A percentile compares a stretch with the other conserved stretches of the same genome.
phyloP scores from a whole-genome alignment of 2,113 vertebrate species.

The Hiodon tergisus region DNA sequence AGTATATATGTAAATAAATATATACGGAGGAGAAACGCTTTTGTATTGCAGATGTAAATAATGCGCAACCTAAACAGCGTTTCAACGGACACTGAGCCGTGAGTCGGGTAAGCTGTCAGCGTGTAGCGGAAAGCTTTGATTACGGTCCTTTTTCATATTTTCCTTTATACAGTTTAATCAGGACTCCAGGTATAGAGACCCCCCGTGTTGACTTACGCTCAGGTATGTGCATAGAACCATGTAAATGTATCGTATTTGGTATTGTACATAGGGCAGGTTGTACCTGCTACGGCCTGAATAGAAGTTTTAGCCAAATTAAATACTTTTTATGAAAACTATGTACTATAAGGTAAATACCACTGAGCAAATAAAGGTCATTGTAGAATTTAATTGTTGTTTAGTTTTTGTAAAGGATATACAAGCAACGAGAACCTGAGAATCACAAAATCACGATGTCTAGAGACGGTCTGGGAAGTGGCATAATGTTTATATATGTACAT shows the following conservation, averaged over 20 bases:
- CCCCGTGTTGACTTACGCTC: slow-evolving; percentile 64
- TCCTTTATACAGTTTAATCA: slow-evolving; percentile 49
- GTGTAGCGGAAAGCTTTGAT: slow-evolving; percentile 39
- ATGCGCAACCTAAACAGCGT: slow-evolving; percentile 29
- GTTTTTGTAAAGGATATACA: slow-evolving; percentile 35
- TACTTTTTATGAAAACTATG: slow-evolving; percentile 62
- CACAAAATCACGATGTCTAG: too few relatives aligned
- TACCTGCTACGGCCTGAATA: slow-evolving; percentile 54
- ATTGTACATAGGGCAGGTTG: slow-evolving; percentile 53
- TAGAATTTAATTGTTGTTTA: slow-evolving; percentile 45
- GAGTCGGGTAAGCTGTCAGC: slow-evolving; percentile 38
- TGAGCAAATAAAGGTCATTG: slow-evolving; percentile 59
- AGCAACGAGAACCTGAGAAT: slow-evolving; percentile 19
- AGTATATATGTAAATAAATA: slow-evolving; percentile 28
- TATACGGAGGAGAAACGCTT: slow-evolving; percentile 28
- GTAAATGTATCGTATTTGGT: slow-evolving; percentile 63
- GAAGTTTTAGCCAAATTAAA: slow-evolving; percentile 57
- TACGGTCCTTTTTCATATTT: slow-evolving; percentile 46
- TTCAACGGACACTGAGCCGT: slow-evolving; percentile 31
- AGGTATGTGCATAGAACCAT: slow-evolving; percentile 73
- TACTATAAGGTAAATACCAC: slow-evolving; percentile 50
- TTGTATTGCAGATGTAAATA: slow-evolving; percentile 37
- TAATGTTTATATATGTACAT: too few relatives aligned
- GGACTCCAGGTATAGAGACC: slow-evolving; percentile 53
- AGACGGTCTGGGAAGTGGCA: too few relatives aligned